phyloP scores from a whole-genome alignment of 2,888 invertebrate species.

The Dynastes grantii region DNA sequence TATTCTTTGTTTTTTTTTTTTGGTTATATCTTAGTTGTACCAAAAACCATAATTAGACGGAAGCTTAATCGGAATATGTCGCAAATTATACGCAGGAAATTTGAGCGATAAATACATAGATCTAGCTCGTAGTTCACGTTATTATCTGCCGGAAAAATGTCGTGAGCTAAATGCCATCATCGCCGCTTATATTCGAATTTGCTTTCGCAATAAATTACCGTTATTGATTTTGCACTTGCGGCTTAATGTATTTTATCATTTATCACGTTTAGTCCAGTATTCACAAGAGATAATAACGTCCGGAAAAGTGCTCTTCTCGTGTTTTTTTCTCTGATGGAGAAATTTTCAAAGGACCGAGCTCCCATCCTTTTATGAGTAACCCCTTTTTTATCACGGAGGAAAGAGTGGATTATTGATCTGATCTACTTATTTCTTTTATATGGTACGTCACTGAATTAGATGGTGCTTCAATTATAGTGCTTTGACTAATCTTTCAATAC shows the following conservation, averaged over 20 bases:
- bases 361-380: background rate
- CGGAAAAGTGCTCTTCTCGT: conserved; percentile 8
- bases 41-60: background rate
- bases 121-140: background rate
- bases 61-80: background rate
- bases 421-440: background rate
- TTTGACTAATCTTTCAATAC: background rate
- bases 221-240: conserved; percentile 25
- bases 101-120: background rate
- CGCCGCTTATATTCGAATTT: conserved; percentile 4
- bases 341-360: background rate
- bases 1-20: too few species aligned
- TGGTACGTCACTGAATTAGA: background rate
- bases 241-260: conserved; percentile 27
- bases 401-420: conserved; percentile 5
- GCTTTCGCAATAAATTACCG: conserved; percentile 8
- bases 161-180: background rate
- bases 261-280: conserved; percentile 13
- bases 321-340: background rate
- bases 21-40: too few species aligned
- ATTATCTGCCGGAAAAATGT: background rate
- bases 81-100: background rate
- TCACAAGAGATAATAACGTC: conserved; percentile 25
- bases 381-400: background rate
- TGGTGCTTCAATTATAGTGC: background rate